Conservation (phyloP, 2,113 vertebrate species). For the Platycercus adscitus region DNA sequence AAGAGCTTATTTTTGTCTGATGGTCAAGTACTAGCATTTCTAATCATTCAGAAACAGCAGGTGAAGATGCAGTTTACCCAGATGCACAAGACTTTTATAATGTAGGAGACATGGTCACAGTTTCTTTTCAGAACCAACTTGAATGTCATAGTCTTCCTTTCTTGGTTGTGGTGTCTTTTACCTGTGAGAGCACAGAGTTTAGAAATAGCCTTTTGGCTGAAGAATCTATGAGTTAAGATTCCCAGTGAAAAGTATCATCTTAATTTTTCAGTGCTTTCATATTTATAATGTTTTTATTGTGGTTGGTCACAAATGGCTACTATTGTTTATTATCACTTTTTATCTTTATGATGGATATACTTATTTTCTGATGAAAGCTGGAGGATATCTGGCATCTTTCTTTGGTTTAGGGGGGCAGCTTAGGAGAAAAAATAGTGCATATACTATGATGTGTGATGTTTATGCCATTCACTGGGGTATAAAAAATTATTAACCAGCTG, state of each 20-base stretch:
- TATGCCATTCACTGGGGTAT: not conserved
- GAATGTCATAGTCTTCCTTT: not conserved
- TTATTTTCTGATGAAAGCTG: not conserved
- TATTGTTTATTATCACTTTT: not conserved
- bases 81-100: not conserved
- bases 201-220: not conserved
- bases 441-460: not conserved
- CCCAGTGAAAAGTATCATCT: not conserved
- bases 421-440: not conserved
- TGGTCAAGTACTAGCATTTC: not conserved
- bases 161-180: not conserved
- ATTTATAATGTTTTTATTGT: not conserved
- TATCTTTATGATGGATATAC: not conserved
- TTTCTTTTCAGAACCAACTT: not conserved
- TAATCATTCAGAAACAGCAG: not conserved
- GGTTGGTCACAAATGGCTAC: not conserved
- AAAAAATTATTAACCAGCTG: not conserved
- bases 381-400: not conserved
- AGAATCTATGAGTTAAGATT: not conserved
- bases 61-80: not conserved
- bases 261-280: not conserved
- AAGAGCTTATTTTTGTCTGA: not conserved
- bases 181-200: not conserved
- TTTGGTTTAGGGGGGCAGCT: not conserved
- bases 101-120: accelerated